A percentile compares a stretch with the other conserved stretches of the same genome.
Conservation (phyloP, 1,140 invertebrate species). For the Prorops nasuta region DNA sequence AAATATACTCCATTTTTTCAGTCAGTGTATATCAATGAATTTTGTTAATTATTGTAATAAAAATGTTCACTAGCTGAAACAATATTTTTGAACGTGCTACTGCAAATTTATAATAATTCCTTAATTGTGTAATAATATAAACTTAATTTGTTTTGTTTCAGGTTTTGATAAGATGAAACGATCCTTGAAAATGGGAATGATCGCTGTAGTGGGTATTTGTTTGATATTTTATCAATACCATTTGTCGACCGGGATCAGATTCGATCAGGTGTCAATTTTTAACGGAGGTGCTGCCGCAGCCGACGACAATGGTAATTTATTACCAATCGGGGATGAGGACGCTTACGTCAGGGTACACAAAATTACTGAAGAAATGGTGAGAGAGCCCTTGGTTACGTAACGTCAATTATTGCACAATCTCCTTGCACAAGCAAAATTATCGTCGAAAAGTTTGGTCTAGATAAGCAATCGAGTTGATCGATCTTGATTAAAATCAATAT, state of each 20-base stretch:
- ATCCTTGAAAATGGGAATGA: slow-evolving; percentile 47
- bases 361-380: slow-evolving; percentile 44
- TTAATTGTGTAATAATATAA: background rate
- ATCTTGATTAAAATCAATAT: too few relatives aligned
- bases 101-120: background rate
- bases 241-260: slow-evolving; percentile 43
- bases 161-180: slow-evolving; percentile 42
- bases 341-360: slow-evolving; percentile 29
- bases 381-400: too few relatives aligned
- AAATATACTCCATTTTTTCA: background rate
- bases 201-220: slow-evolving; percentile 46
- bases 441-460: too few relatives aligned
- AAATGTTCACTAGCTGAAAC: background rate
- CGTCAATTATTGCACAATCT: too few relatives aligned
- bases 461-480: too few relatives aligned
- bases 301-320: slow-evolving; percentile 33
- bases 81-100: background rate
- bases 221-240: slow-evolving; percentile 51
- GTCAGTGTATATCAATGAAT: background rate
- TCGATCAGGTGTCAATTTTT: slow-evolving; percentile 38
- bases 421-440: too few relatives aligned
- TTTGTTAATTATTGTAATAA: background rate
- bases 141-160: slow-evolving; percentile 12
- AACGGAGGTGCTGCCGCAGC: slow-evolving; percentile 34
- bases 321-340: slow-evolving; percentile 30